A percentile compares a stretch with the other conserved stretches of the same genome.
These are phyloP conservation scores for Nemoura dubitans DNA, from an alignment of 2,888 invertebrate species.

Conservation along the genomic window DNA sequence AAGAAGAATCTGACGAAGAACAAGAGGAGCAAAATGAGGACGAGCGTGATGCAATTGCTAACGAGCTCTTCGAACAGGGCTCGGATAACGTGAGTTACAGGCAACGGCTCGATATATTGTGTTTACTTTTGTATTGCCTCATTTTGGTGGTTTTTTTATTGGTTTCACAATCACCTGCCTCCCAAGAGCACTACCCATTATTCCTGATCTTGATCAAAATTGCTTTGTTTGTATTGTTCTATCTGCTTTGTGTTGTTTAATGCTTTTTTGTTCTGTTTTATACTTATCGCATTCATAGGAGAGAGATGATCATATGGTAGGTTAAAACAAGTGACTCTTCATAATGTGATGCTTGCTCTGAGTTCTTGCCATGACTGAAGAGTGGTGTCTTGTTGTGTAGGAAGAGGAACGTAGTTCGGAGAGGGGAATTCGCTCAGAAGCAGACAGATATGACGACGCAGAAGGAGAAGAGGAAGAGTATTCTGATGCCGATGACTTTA, in stretches of 20 bases:
- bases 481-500: conserved; percentile 94
- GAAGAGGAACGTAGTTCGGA: conserved; percentile 83
- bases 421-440: conserved; percentile 69
- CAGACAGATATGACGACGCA: conserved; percentile 74
- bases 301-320: conserved; percentile 54
- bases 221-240: not conserved
- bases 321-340: conserved; percentile 30
- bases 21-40: conserved; percentile 80
- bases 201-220: not conserved
- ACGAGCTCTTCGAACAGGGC: conserved; percentile 83
- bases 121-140: conserved; percentile 22
- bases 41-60: conserved; percentile 88
- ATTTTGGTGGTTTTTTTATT: not conserved
- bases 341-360: conserved; percentile 38
- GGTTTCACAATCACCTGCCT: conserved; percentile 5
- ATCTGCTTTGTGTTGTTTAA: conserved; percentile 38
- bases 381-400: conserved; percentile 60
- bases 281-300: conserved; percentile 52
- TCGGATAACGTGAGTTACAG: conserved; percentile 80
- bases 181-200: not conserved
- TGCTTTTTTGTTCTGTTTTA: conserved; percentile 43
- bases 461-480: conserved; percentile 81
- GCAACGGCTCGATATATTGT: conserved; percentile 15
- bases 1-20: conserved; percentile 91
- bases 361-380: conserved; percentile 42